Conservation (phyloP, 2,113 vertebrate genomes). For the Calypte anna region DNA sequence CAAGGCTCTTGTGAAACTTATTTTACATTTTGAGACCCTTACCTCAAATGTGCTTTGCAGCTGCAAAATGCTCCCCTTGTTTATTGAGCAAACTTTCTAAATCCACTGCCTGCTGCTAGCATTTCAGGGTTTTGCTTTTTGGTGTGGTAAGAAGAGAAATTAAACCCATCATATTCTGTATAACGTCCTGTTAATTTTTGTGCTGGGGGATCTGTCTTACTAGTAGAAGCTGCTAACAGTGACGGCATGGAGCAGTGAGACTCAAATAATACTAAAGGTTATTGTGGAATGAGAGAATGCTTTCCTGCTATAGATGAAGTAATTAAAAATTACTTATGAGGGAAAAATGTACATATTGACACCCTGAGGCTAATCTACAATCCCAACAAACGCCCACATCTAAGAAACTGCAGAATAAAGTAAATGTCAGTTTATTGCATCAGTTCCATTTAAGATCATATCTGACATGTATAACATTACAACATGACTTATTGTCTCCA, state of each 20-base stretch:
- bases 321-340: background rate
- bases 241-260: background rate
- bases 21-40: background rate
- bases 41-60: conserved; percentile 5
- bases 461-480: background rate
- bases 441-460: background rate
- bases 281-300: background rate
- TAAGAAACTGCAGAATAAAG: background rate
- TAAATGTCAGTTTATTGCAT: background rate
- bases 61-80: background rate
- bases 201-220: background rate
- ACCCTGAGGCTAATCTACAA: background rate
- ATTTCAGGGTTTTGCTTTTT: background rate
- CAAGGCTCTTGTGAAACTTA: background rate
- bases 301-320: background rate
- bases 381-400: background rate
- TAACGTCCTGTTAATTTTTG: background rate
- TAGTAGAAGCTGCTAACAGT: background rate
- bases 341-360: background rate
- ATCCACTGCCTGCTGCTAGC: background rate
- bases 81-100: background rate
- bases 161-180: background rate
- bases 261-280: background rate
- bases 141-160: background rate
- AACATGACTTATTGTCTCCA: background rate